A percentile compares a stretch with the other conserved stretches of the same genome.
Evolutionary conservation across 30 jellyfish, hydroid and myxozoan genomes (phyloP).

Genomic region (Mastigias papua): DNA sequence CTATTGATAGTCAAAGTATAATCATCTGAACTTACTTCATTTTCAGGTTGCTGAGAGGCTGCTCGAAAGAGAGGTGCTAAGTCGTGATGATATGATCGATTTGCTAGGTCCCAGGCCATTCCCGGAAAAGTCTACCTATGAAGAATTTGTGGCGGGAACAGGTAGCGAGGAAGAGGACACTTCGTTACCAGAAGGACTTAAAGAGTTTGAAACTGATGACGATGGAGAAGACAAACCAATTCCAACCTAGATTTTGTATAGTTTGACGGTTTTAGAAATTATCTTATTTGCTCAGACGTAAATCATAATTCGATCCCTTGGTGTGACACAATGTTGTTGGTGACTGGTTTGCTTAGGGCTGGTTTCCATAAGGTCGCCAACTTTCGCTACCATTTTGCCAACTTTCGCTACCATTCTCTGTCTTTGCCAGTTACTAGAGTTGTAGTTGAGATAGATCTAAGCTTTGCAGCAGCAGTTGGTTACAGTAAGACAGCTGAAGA

Average conservation of each 20-base stretch:
- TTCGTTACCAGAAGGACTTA: constrained; percentile 96
- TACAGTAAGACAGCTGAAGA: no score
- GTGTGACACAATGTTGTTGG: no score
- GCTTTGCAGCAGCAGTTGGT: no score
- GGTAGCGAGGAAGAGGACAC: constrained; percentile 99
- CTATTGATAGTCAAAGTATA: no score
- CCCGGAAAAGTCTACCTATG: constrained; percentile 95
- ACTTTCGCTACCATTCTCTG: no score
- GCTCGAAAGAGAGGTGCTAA: constrained; percentile 90
- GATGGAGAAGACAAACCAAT: constrained; percentile 81
- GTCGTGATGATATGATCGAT: constrained; percentile 96
- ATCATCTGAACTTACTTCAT: neutral
- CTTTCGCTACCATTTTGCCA: no score
- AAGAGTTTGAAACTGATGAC: constrained; percentile 86
- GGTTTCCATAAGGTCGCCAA: no score
- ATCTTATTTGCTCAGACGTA: no score
- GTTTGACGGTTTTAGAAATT: neutral
- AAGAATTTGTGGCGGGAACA: constrained; percentile 99
- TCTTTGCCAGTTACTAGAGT: no score
- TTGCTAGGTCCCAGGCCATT: constrained; percentile 97
- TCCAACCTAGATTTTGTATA: constrained; percentile 57
- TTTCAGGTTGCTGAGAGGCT: constrained; percentile 92
- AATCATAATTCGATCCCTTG: no score
- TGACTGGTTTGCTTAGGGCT: no score
- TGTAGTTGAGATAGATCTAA: no score